Evolutionary conservation across 2,113 vertebrate species (phyloP).

Genomic region (Poicephalus meyeri): DNA sequence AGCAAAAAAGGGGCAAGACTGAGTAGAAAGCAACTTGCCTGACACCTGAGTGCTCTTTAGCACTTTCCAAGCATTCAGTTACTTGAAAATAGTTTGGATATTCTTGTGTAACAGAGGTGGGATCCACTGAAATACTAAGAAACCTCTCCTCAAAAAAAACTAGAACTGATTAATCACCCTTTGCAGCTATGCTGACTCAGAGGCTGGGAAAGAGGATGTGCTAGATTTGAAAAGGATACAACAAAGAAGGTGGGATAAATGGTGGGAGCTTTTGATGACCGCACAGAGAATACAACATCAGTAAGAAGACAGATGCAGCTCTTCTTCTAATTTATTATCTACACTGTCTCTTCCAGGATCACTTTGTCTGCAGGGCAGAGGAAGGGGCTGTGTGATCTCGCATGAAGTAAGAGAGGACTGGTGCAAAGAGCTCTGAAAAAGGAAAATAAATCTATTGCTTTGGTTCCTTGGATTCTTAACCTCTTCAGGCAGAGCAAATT

Average conservation of each 20-base stretch:
- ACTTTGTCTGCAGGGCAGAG: background rate
- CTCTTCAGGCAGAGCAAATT: background rate
- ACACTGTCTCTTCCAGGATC: background rate
- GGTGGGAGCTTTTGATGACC: background rate
- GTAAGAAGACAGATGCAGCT: background rate
- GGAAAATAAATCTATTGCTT: background rate
- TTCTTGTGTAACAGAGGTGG: background rate
- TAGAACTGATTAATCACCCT: background rate
- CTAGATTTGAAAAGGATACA: background rate
- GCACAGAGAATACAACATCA: background rate
- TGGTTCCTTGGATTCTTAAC: background rate
- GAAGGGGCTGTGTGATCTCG: background rate
- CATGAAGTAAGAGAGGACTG: background rate
- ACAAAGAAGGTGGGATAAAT: background rate
- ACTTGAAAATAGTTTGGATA: background rate
- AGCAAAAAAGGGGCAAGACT: background rate
- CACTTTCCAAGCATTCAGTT: background rate
- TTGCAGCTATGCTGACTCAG: background rate
- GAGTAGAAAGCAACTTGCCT: background rate
- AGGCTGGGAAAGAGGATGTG: background rate
- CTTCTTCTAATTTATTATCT: background rate
- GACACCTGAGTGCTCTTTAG: background rate
- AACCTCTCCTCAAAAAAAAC: background rate
- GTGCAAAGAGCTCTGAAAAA: background rate
- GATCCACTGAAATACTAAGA: background rate